phyloP scores from a whole-genome alignment of 2,113 vertebrate species.

The Thamnaconus septentrionalis region DNA sequence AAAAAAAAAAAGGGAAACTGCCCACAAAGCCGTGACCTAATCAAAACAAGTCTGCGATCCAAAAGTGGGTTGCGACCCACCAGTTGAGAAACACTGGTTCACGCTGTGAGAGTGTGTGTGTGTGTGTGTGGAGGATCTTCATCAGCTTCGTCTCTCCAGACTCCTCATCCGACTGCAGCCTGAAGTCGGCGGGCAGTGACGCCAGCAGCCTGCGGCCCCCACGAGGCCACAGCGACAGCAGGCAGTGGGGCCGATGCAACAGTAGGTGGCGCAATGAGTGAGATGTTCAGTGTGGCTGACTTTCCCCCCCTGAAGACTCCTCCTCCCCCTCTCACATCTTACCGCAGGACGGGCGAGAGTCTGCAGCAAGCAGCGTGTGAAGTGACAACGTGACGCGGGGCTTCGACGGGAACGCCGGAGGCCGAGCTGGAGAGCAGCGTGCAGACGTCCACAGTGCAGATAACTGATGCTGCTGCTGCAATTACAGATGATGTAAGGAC shows the following conservation, averaged over 20 bases:
- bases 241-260: slow-evolving; percentile 7
- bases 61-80: no score
- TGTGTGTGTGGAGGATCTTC: neutral
- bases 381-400: neutral
- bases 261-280: neutral
- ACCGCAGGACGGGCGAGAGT: slow-evolving; percentile 22
- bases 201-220: slow-evolving; percentile 14
- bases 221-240: slow-evolving; percentile 12
- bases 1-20: neutral
- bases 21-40: neutral
- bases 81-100: neutral
- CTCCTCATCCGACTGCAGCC: slow-evolving; percentile 30
- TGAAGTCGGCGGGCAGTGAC: slow-evolving; percentile 37
- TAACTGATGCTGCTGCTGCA: no score
- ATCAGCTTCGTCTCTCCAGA: slow-evolving; percentile 30
- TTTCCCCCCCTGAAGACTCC: neutral
- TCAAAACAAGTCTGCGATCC: no score
- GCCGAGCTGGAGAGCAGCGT: no score
- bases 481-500: no score
- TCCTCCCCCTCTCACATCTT: neutral
- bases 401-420: no score
- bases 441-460: no score
- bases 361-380: slow-evolving; percentile 11
- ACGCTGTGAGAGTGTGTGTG: no score
- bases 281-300: neutral